phyloP scores from a whole-genome alignment of 2,888 invertebrate species.

The Melanotus villosus region DNA sequence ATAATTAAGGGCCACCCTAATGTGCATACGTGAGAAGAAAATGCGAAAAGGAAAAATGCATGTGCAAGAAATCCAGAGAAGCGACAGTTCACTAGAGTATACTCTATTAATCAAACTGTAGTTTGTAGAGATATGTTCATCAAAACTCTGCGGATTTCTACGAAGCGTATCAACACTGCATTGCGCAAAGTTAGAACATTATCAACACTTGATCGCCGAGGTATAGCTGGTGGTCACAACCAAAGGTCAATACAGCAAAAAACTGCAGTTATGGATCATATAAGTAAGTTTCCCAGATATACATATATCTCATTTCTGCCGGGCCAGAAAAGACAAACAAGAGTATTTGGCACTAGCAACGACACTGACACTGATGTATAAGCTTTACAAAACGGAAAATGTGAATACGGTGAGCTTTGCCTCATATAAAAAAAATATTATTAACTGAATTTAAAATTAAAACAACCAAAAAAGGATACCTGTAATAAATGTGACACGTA shows the following conservation, averaged over 20 bases:
- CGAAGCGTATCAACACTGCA: slow-evolving; percentile 37
- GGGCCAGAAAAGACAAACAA: slow-evolving; percentile 14
- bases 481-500: slow-evolving; percentile 2
- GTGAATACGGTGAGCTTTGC: background rate
- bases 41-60: too few relatives aligned
- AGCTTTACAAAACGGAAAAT: background rate
- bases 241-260: slow-evolving; percentile 29
- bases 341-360: slow-evolving; percentile 7
- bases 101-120: background rate
- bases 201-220: slow-evolving; percentile 28
- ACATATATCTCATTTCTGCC: slow-evolving; percentile 22
- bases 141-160: slow-evolving; percentile 32
- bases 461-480: background rate
- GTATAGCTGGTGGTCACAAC: slow-evolving; percentile 37
- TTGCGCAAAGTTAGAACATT: slow-evolving; percentile 35
- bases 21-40: too few relatives aligned
- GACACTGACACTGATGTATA: slow-evolving; percentile 9
- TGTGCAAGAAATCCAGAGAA: background rate
- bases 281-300: slow-evolving; percentile 20
- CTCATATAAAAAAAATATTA: background rate
- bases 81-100: background rate
- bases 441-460: background rate
- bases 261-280: slow-evolving; percentile 12
- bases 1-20: too few relatives aligned
- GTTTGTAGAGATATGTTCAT: slow-evolving; percentile 33